These are phyloP conservation scores for Limenitis camilla DNA, from an alignment of 2,888 invertebrate species.

Conservation along the genomic window DNA sequence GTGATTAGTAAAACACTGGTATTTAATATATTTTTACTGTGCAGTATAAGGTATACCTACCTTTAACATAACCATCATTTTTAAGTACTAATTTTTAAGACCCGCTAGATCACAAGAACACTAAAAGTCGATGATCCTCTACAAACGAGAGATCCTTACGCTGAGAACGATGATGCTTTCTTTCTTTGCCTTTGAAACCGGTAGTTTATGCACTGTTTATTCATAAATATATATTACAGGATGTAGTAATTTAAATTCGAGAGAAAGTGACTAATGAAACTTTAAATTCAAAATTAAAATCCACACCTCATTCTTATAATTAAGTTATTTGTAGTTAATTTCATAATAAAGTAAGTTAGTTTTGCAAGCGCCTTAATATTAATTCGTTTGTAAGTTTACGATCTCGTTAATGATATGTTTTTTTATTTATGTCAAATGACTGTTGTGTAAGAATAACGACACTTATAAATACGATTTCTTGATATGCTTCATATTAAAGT, in stretches of 20 bases:
- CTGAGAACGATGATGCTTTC: constrained; percentile 12
- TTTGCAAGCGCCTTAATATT: constrained; percentile 13
- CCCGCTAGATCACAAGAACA: constrained; percentile 7
- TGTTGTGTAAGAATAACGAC: background rate
- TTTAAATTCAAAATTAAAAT: too few species aligned
- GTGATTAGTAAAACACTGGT: too few species aligned
- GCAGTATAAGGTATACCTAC: too few species aligned
- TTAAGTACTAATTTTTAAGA: background rate
- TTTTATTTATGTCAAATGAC: constrained; percentile 3
- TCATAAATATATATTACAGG: too few species aligned
- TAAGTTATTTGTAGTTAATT: constrained; percentile 11
- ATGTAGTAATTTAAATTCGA: background rate
- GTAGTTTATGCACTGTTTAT: constrained; percentile 1
- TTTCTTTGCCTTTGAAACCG: constrained; percentile 3
- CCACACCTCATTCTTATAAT: constrained; percentile 5
- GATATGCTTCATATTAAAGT: too few species aligned
- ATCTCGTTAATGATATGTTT: constrained; percentile 7
- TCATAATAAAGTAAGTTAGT: constrained; percentile 4
- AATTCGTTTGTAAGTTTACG: constrained; percentile 13
- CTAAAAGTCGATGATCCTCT: constrained; percentile 17
- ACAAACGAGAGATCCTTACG: constrained; percentile 14
- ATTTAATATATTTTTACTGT: too few species aligned
- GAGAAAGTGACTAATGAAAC: background rate
- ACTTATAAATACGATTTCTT: background rate
- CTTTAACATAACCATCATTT: too few species aligned